Evolutionary conservation across 2,797 vertebrate species (phyloP).

Genomic region (Diglossa cyanea): DNA sequence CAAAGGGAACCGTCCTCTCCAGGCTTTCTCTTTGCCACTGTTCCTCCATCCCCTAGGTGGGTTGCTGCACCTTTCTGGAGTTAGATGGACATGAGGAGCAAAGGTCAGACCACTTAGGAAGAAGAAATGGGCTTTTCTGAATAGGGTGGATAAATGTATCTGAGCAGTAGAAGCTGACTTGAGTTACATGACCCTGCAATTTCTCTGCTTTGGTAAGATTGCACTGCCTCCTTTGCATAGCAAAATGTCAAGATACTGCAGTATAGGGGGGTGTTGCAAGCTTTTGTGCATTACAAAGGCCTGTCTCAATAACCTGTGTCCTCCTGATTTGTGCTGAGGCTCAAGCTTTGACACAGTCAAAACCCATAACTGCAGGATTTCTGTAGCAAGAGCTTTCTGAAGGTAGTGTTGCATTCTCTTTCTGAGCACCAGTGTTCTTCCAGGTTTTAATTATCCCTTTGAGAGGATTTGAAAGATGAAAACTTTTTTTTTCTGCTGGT

Average conservation of each 20-base stretch:
- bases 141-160: not conserved
- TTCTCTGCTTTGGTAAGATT: not conserved
- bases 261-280: not conserved
- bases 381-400: not conserved
- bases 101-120: not conserved
- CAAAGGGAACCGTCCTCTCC: not conserved
- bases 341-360: not conserved
- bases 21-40: not conserved
- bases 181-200: not conserved
- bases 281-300: not conserved
- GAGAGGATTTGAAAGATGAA: not conserved
- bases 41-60: not conserved
- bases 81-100: not conserved
- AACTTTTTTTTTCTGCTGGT: not conserved
- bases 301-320: not conserved
- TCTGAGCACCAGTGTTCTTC: not conserved
- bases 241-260: not conserved
- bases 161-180: not conserved
- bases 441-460: not conserved
- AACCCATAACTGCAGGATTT: not conserved
- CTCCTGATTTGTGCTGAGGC: not conserved
- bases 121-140: not conserved
- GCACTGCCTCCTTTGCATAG: not conserved
- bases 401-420: not conserved
- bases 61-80: not conserved